Percentiles rank a stretch among this genome's conserved stretches.
Conservation (phyloP, 92 coral and sea anemone species). For the Phenganax subtilis region DNA sequence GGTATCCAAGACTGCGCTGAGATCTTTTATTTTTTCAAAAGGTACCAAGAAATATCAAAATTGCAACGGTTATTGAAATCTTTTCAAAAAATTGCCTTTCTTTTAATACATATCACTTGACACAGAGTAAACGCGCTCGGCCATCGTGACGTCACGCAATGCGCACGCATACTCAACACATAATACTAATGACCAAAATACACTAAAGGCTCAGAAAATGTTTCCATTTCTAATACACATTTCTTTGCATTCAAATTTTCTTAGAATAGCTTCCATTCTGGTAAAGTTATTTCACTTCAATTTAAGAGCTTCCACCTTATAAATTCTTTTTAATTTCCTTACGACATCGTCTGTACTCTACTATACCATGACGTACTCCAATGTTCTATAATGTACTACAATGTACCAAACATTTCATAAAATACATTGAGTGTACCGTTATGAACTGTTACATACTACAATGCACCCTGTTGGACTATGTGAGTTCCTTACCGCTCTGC, state of each 20-base stretch:
- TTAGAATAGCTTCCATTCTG: neutral
- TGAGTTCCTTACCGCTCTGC: neutral
- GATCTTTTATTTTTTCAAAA: neutral
- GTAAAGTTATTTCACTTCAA: neutral
- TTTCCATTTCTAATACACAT: neutral
- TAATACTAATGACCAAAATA: neutral
- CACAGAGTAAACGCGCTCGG: slow-evolving; percentile 35
- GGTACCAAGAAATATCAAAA: neutral
- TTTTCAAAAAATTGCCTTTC: slow-evolving; percentile 30
- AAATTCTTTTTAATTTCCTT: neutral
- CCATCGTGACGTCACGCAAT: slow-evolving; percentile 40
- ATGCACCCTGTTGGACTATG: neutral
- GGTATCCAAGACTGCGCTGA: neutral
- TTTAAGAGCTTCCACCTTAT: neutral
- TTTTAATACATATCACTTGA: slow-evolving; percentile 32
- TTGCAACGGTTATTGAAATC: slow-evolving; percentile 26
- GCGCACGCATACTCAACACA: slow-evolving; percentile 23
- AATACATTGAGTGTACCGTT: neutral
- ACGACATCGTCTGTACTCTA: neutral
- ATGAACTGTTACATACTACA: neutral
- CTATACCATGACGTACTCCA: neutral
- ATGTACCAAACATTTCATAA: too few relatives aligned
- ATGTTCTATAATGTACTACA: neutral
- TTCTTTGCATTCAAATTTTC: neutral
- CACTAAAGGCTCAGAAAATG: neutral